Conservation (phyloP, 35 echinoderm and acorn worm species). For the Apostichopus japonicus region DNA sequence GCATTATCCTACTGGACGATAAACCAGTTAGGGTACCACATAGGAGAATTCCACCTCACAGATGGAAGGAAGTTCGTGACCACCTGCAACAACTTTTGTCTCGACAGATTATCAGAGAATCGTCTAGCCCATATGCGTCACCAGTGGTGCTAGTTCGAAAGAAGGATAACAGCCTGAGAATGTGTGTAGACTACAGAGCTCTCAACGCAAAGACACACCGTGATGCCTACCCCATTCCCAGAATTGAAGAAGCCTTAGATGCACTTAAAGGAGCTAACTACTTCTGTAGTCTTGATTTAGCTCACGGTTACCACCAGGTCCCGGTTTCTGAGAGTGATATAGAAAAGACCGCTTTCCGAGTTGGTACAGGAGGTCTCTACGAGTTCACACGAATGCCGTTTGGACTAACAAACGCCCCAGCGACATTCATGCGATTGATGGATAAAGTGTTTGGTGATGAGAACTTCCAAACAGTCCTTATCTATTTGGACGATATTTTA, state of each 20-base stretch:
- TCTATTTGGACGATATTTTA: conserved; percentile 72
- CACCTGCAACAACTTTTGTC: neutral
- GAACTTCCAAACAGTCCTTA: conserved; percentile 56
- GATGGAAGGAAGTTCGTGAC: conserved; percentile 8
- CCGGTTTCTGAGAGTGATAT: conserved; percentile 34
- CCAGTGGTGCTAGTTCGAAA: conserved; percentile 31
- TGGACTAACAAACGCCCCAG: conserved; percentile 61
- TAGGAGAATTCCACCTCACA: conserved; percentile 30
- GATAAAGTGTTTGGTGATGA: conserved; percentile 57
- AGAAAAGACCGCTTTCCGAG: conserved; percentile 63
- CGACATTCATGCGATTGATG: conserved; percentile 76
- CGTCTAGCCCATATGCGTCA: conserved; percentile 59
- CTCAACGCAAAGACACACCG: conserved; percentile 24
- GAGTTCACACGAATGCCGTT: conserved; percentile 65
- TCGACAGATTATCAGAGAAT: conserved; percentile 11
- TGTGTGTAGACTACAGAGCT: conserved; percentile 44
- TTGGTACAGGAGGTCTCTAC: conserved; percentile 63
- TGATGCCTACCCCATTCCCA: conserved; percentile 43
- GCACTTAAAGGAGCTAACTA: conserved; percentile 59
- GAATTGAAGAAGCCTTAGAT: conserved; percentile 56
- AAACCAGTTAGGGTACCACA: conserved; percentile 25
- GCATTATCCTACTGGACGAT: neutral
- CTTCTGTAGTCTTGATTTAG: conserved; percentile 55
- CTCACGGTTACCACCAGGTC: conserved; percentile 60
- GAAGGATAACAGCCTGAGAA: neutral